Evolutionary conservation across 1,140 invertebrate genomes (phyloP).

Genomic region (Pachypeltis micranthus): DNA sequence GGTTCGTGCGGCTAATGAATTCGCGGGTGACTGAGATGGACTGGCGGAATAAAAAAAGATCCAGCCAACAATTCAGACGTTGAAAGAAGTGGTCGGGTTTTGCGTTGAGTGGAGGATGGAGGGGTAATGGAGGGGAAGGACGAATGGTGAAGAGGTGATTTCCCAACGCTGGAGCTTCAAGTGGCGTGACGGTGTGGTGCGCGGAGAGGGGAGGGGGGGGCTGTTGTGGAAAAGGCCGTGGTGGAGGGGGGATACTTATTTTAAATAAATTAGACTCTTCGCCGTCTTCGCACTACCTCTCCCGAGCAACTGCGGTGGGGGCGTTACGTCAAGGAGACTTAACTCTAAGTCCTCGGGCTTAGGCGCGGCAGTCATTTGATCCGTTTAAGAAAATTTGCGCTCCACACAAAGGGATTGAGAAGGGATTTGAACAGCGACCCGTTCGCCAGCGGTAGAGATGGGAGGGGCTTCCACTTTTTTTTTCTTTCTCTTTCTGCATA

Average conservation of each 20-base stretch:
- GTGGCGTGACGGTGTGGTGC: not conserved
- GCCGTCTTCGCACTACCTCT: not conserved
- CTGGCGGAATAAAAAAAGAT: too few relatives aligned
- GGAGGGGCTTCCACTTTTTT: not conserved
- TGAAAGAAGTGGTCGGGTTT: too few relatives aligned
- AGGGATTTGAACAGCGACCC: constrained; percentile 10
- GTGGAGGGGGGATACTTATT: constrained; percentile 7
- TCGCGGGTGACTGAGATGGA: not conserved
- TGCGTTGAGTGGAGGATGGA: not conserved
- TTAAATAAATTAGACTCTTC: constrained; percentile 16
- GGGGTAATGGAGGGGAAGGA: not conserved
- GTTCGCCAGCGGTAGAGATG: not conserved
- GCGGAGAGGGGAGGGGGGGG: not conserved
- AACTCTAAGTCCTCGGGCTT: constrained; percentile 9
- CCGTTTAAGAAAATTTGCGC: constrained; percentile 17
- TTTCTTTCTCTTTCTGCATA: constrained; percentile 3
- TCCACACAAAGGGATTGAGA: constrained; percentile 16
- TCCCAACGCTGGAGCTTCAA: too few relatives aligned
- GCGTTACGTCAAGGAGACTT: constrained; percentile 16
- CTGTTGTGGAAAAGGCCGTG: not conserved
- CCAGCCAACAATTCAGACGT: too few relatives aligned
- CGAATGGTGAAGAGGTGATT: too few relatives aligned
- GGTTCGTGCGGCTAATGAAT: not conserved
- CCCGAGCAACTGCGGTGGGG: constrained; percentile 2
- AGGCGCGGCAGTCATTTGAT: constrained; percentile 11